These are phyloP conservation scores for Galerucella pusilla DNA, from an alignment of 2,888 invertebrate genomes.

Conservation along the genomic window DNA sequence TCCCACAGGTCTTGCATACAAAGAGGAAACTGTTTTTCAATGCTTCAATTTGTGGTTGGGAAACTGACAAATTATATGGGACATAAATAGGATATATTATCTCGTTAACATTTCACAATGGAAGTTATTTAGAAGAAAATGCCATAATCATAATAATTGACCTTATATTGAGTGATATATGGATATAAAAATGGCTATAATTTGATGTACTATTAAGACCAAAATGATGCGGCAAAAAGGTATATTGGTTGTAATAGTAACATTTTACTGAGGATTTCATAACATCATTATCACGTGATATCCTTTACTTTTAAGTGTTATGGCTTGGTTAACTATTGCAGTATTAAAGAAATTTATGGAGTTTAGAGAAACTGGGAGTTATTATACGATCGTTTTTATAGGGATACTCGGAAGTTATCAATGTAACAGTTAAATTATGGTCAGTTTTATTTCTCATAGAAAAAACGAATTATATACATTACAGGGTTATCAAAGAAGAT, in stretches of 20 bases:
- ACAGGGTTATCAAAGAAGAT: not conserved
- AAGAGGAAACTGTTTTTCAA: too few relatives aligned
- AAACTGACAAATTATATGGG: too few relatives aligned
- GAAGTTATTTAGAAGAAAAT: not conserved
- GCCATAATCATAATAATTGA: not conserved
- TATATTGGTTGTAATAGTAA: slow-evolving; percentile 35
- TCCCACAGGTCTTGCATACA: too few relatives aligned
- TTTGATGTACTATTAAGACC: slow-evolving; percentile 30
- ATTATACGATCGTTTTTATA: slow-evolving; percentile 4
- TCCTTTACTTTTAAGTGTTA: slow-evolving; percentile 26
- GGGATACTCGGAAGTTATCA: not conserved
- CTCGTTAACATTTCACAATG: too few relatives aligned
- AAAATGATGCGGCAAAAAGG: slow-evolving; percentile 36
- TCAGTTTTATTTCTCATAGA: not conserved
- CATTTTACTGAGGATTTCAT: slow-evolving; percentile 40
- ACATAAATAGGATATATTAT: too few relatives aligned
- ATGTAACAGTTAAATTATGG: slow-evolving; percentile 9
- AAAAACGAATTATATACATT: not conserved
- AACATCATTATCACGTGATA: slow-evolving; percentile 40
- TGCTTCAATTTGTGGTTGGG: too few relatives aligned
- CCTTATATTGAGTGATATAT: not conserved
- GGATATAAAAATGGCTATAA: slow-evolving; percentile 37
- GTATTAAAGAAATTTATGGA: slow-evolving; percentile 32
- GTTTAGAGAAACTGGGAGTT: not conserved
- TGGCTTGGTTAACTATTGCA: slow-evolving; percentile 18